phyloP scores from a whole-genome alignment of 2,797 vertebrate genomes.

The Erethizon dorsatum region DNA sequence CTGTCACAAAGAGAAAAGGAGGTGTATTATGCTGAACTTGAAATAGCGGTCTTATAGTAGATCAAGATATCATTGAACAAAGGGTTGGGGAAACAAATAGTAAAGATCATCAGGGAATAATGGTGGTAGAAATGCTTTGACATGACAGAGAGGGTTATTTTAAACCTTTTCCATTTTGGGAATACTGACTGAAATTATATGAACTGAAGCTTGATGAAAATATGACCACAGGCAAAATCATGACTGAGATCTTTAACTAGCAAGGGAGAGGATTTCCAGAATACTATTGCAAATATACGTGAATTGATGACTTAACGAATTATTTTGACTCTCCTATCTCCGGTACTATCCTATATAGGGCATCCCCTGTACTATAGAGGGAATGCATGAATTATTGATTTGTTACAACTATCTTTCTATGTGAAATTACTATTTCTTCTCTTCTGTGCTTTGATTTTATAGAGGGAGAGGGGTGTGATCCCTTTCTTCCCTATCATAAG shows the following conservation, averaged over 20 bases:
- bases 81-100: background rate
- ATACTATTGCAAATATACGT: background rate
- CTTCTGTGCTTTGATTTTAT: background rate
- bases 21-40: background rate
- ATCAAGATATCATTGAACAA: constrained; percentile 25
- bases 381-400: background rate
- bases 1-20: background rate
- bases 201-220: background rate
- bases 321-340: background rate
- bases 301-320: background rate
- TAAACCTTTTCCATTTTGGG: background rate
- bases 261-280: background rate
- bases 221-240: background rate
- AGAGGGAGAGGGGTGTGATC: too few species aligned
- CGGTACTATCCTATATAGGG: background rate
- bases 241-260: background rate
- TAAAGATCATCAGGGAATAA: constrained; percentile 26
- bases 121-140: background rate
- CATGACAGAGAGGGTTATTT: background rate
- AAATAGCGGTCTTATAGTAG: background rate
- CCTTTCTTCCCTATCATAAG: background rate
- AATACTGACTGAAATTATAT: background rate
- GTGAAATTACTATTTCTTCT: background rate
- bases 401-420: background rate
- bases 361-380: background rate